phyloP scores from a whole-genome alignment of 2,113 vertebrate genomes.

The Pachycephala philippinensis region DNA sequence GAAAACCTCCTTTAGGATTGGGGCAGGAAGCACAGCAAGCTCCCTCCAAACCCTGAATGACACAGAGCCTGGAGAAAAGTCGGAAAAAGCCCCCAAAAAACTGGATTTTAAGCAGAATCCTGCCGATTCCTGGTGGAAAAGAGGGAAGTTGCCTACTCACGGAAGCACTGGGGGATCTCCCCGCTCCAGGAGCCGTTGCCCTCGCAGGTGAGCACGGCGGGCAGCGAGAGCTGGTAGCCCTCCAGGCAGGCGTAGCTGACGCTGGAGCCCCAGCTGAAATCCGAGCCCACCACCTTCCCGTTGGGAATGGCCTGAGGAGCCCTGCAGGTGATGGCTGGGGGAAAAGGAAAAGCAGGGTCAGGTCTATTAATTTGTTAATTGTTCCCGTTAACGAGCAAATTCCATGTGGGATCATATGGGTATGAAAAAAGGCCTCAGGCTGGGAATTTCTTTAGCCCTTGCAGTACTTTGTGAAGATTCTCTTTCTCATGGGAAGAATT shows the following conservation, averaged over 20 bases:
- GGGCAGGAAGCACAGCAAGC: background rate
- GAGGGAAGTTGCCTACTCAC: slow-evolving; percentile 70
- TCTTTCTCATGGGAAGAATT: too few species aligned
- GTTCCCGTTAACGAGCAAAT: background rate
- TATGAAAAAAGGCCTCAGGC: too few species aligned
- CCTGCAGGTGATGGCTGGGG: slow-evolving; percentile 85
- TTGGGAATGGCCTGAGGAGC: slow-evolving; percentile 86
- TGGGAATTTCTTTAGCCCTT: too few species aligned
- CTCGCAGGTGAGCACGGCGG: slow-evolving; percentile 91
- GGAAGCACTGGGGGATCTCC: slow-evolving; percentile 94
- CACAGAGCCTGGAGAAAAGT: accelerated
- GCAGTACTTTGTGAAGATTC: too few species aligned
- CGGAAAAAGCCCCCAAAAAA: accelerated
- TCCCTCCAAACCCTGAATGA: background rate
- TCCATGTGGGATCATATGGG: accelerated
- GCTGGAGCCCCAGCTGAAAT: slow-evolving; percentile 93
- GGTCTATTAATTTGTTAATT: background rate
- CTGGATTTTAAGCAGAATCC: accelerated
- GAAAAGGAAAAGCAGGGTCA: background rate
- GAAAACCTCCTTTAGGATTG: accelerated
- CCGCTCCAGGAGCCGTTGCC: slow-evolving; percentile 92
- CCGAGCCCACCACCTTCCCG: slow-evolving; percentile 88
- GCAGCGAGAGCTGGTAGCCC: slow-evolving; percentile 94
- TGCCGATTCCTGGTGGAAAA: accelerated
- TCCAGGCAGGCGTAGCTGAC: slow-evolving; percentile 91